Conservation (phyloP, 2,888 invertebrate genomes). For the Notodonta ziczac region DNA sequence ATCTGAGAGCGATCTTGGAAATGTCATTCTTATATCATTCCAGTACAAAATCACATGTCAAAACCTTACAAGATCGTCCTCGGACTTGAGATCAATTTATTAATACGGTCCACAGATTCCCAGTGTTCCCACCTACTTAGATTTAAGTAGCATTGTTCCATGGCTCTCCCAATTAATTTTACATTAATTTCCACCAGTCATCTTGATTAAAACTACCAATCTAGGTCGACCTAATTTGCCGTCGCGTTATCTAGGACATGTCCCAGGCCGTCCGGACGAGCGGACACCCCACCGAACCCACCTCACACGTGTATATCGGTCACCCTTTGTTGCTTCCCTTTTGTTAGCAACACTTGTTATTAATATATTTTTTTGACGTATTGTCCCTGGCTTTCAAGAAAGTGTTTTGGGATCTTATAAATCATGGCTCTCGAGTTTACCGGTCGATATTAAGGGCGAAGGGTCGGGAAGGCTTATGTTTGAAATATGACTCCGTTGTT, state of each 20-base stretch:
- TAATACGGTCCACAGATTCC: too few relatives aligned
- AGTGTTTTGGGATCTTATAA: constrained; percentile 31
- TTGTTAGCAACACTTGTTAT: constrained; percentile 47
- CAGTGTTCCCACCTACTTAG: too few relatives aligned
- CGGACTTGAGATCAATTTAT: too few relatives aligned
- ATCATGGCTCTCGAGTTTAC: constrained; percentile 33
- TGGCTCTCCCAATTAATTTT: background rate
- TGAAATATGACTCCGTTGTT: constrained; percentile 36
- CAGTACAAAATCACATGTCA: too few relatives aligned
- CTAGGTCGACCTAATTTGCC: background rate
- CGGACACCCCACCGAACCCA: constrained; percentile 12
- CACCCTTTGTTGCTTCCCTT: constrained; percentile 47
- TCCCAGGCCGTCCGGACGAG: background rate
- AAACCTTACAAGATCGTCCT: too few relatives aligned
- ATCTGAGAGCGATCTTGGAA: too few relatives aligned
- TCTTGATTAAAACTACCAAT: constrained; percentile 17
- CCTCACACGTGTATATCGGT: constrained; percentile 43
- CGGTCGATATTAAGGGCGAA: constrained; percentile 33
- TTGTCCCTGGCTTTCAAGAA: constrained; percentile 22
- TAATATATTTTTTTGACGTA: constrained; percentile 50
- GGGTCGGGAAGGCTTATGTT: constrained; percentile 26
- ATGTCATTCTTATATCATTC: too few relatives aligned
- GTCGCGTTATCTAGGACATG: background rate
- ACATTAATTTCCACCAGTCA: constrained; percentile 11
- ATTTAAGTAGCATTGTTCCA: too few relatives aligned